Percentiles rank a stretch among this genome's conserved stretches.
Evolutionary conservation across 2,888 invertebrate species (phyloP).

Genomic region (Nipponacmea schrenckii): DNA sequence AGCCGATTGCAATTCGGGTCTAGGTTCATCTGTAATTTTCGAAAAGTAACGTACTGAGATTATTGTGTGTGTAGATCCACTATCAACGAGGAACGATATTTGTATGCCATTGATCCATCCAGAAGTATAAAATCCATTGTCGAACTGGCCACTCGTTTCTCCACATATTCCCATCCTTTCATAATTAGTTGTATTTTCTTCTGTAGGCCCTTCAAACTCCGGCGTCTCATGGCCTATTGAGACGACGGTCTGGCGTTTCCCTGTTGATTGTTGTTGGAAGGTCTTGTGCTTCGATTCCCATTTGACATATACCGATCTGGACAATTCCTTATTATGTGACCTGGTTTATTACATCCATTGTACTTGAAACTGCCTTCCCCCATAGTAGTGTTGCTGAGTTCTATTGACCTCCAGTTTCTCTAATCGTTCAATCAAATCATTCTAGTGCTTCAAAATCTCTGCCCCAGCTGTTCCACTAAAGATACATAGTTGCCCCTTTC

Average conservation of each 20-base stretch:
- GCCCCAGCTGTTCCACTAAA: no score
- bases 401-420: background rate
- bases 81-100: slow-evolving; percentile 1
- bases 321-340: background rate
- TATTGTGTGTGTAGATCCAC: slow-evolving; percentile 6
- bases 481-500: no score
- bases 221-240: no score
- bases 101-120: background rate
- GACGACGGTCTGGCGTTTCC: no score
- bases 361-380: no score
- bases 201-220: background rate
- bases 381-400: no score
- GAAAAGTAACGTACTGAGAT: background rate
- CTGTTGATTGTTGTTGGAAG: no score
- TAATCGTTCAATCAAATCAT: background rate
- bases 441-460: background rate
- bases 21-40: background rate
- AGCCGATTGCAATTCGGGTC: background rate
- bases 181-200: background rate
- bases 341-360: background rate
- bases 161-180: background rate
- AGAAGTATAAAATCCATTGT: slow-evolving; percentile 7
- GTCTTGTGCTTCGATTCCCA: no score
- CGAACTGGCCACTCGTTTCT: background rate
- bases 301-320: background rate